Conservation (phyloP, 2,888 invertebrate genomes). For the Auanema sp. region DNA sequence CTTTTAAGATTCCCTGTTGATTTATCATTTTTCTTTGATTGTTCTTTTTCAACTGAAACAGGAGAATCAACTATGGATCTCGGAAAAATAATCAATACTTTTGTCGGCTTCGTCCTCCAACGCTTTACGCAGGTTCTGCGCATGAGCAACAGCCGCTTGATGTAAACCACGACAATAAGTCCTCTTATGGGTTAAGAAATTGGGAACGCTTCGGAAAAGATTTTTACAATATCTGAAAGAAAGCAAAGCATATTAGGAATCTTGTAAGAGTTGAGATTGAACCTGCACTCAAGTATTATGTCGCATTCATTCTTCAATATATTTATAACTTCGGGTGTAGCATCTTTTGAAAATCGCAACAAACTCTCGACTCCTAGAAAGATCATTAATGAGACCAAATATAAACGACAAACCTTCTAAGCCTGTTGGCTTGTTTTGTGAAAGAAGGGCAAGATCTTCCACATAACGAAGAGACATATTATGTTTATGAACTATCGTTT, state of each 20-base stretch:
- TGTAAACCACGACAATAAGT: constrained; percentile 31
- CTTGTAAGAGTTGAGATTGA: background rate
- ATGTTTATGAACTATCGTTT: background rate
- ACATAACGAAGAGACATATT: constrained; percentile 2
- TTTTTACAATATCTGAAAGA: constrained; percentile 18
- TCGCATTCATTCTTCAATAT: constrained; percentile 40
- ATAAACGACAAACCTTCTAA: background rate
- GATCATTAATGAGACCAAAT: background rate
- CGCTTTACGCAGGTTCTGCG: background rate
- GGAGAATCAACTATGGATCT: background rate
- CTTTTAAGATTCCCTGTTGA: background rate
- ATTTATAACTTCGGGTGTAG: constrained; percentile 37
- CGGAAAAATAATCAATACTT: constrained; percentile 11
- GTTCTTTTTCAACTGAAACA: constrained; percentile 6
- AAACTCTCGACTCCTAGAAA: constrained; percentile 25
- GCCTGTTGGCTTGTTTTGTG: constrained; percentile 2
- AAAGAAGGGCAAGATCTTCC: background rate
- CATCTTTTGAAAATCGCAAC: constrained; percentile 25
- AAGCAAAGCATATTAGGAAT: background rate
- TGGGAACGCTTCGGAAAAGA: constrained; percentile 38
- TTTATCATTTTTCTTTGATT: background rate
- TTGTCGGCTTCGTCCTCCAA: constrained; percentile 2
- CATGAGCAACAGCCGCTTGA: constrained; percentile 9
- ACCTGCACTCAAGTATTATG: constrained; percentile 47
- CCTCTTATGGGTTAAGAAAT: constrained; percentile 44